These are phyloP conservation scores for Hydropotes inermis DNA, from an alignment of 2,113 vertebrate species.

Conservation along the genomic window DNA sequence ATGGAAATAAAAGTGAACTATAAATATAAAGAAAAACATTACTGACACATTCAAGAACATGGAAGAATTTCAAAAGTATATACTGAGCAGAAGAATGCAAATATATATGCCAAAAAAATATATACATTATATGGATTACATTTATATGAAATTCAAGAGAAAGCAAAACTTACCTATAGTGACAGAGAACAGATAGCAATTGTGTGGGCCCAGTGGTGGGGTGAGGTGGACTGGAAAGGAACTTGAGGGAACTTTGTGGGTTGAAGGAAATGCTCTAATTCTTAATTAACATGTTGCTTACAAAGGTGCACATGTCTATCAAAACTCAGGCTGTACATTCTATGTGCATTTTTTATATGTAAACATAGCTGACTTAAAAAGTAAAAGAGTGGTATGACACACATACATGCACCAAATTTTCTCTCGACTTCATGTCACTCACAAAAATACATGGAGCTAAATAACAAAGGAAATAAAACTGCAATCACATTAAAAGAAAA, in stretches of 20 bases:
- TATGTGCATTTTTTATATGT: background rate
- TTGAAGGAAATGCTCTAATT: background rate
- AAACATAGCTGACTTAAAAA: background rate
- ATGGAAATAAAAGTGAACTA: background rate
- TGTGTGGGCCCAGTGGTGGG: background rate
- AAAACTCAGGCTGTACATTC: background rate
- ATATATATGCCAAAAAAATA: background rate
- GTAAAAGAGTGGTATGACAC: background rate
- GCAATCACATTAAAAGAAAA: slow-evolving; percentile 29
- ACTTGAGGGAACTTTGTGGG: background rate
- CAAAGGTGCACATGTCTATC: background rate
- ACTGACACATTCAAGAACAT: background rate
- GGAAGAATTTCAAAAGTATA: slow-evolving; percentile 3
- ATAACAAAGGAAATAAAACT: slow-evolving; percentile 4
- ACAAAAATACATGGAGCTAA: background rate
- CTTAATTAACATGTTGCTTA: background rate
- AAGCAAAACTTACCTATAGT: background rate
- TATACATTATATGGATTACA: background rate
- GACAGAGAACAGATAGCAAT: background rate
- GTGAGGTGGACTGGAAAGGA: background rate
- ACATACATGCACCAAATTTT: background rate
- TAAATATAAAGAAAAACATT: background rate
- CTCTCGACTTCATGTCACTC: background rate
- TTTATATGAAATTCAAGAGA: background rate
- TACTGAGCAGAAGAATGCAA: background rate